Conservation (phyloP, 2,113 vertebrate species). For the Paratilapia polleni region DNA sequence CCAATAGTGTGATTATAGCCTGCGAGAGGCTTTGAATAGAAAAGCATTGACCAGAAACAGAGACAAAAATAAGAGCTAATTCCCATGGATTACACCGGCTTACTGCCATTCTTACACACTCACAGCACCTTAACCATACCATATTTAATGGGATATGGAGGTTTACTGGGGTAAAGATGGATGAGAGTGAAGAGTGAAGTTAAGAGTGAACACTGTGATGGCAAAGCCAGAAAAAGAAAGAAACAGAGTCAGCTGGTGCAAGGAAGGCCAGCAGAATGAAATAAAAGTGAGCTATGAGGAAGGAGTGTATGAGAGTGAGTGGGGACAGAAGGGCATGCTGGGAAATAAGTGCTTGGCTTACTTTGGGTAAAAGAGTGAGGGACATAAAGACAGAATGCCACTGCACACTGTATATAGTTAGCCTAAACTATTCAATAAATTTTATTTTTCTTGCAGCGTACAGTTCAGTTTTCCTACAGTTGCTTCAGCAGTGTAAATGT, state of each 20-base stretch:
- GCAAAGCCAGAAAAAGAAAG: neutral
- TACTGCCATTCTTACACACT: slow-evolving; percentile 76
- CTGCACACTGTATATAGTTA: neutral
- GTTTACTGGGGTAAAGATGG: slow-evolving; percentile 53
- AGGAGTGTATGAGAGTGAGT: neutral
- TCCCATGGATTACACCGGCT: slow-evolving; percentile 69
- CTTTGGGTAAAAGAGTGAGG: neutral
- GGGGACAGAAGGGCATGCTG: slow-evolving; percentile 12
- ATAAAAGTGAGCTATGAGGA: slow-evolving; percentile 3
- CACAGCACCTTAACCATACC: slow-evolving; percentile 65
- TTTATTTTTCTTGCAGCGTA: neutral
- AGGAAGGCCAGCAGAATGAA: neutral
- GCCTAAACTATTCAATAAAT: neutral
- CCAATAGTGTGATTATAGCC: slow-evolving; percentile 65
- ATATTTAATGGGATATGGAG: slow-evolving; percentile 46
- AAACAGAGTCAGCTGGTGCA: neutral
- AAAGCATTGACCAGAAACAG: slow-evolving; percentile 63
- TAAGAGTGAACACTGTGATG: neutral
- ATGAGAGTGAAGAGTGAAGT: slow-evolving; percentile 33
- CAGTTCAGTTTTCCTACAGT: neutral
- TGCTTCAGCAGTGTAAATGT: neutral
- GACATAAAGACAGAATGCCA: neutral
- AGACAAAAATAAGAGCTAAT: slow-evolving; percentile 73
- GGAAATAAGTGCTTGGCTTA: neutral
- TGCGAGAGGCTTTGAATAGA: slow-evolving; percentile 69